Base-by-base conservation (phyloP, 2,113 vertebrate genomes). In the Hippocampus comes region DNA sequence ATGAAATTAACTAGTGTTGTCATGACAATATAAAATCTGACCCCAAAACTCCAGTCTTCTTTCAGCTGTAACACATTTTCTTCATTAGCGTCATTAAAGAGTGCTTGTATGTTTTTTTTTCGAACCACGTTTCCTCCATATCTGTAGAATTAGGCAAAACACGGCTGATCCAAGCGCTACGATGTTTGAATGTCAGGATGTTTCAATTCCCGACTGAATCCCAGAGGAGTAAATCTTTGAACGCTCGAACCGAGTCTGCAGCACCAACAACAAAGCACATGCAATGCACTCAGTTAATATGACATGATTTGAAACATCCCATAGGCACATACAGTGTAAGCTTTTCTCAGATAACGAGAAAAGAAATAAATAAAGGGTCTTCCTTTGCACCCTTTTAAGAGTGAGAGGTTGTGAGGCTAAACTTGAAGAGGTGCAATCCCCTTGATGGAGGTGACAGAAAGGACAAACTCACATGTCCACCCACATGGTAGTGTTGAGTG, bases 381-480 rank as follows among this genome's bases (percentile, higher is more conserved):
- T 80, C 73, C 43, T 63, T 60, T 73, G 67, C 71, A 76, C 72
- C 72, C 68, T 59, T 81, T 80, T 48, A 69, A 61, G 56, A 86
- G 79, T 75, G 64, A 73, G 70, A 25, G 80, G 55, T 72, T 71
- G 59, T 57, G 61, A 78, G 78, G 81, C 27, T 38, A 67, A 60
- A 74, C 46, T 43, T 73, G 77, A 83, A 81, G 80, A 85, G 82
- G 87, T 74, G 81, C 78, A 85, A 88, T 75, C 63, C 74, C 77
- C 80, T 64, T 76, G 78, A 77, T 80, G 72, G 81, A 83, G 67
- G 76, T 67, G 14, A 30, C 48, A 27, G 77, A 53, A 53, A 34
- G 66, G 27, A 25, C 23, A 23, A 51, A 61, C 34, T 38, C 64
- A 72, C 18, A 55, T 2, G 65, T 23, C 60, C 30, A 43, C 34